Evolutionary conservation across 2,888 invertebrate genomes (phyloP).

Genomic region (Torymus auratus): DNA sequence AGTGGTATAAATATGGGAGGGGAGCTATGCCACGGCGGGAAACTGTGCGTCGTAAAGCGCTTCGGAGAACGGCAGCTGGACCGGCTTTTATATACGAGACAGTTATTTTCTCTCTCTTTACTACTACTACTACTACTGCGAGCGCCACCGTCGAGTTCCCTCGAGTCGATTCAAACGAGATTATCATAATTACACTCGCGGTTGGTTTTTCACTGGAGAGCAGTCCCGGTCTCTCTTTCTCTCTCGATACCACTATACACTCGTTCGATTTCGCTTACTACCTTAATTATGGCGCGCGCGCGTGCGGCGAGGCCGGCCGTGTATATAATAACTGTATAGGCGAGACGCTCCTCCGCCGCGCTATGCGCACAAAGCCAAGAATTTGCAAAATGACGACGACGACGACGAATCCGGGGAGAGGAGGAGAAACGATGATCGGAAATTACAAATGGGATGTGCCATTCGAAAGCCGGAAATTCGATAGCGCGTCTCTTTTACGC

Average conservation of each 20-base stretch:
- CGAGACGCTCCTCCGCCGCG: conserved; percentile 17
- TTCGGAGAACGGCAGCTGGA: conserved; percentile 47
- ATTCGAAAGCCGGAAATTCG: conserved; percentile 47
- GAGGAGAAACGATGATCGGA: conserved; percentile 33
- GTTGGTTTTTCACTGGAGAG: conserved; percentile 54
- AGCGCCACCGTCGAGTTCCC: neutral
- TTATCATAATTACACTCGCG: conserved; percentile 58
- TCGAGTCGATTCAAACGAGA: conserved; percentile 53
- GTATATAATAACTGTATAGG: conserved; percentile 46
- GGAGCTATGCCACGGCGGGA: too few relatives aligned
- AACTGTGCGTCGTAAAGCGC: conserved; percentile 23
- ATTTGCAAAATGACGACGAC: conserved; percentile 55
- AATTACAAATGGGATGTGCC: conserved; percentile 44
- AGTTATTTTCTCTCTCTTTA: conserved; percentile 42
- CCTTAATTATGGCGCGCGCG: conserved; percentile 54
- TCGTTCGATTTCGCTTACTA: conserved; percentile 59
- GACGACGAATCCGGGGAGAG: neutral
- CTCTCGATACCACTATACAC: neutral
- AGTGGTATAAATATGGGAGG: too few relatives aligned
- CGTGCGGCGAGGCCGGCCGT: neutral
- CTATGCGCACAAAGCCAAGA: conserved; percentile 53
- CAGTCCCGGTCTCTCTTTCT: neutral
- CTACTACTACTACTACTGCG: too few relatives aligned
- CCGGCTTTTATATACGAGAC: conserved; percentile 48
- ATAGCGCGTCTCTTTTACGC: neutral